A percentile compares a stretch with the other conserved stretches of the same genome.
Conservation (phyloP, 2,113 vertebrate species). For the Pseudorasbora parva region DNA sequence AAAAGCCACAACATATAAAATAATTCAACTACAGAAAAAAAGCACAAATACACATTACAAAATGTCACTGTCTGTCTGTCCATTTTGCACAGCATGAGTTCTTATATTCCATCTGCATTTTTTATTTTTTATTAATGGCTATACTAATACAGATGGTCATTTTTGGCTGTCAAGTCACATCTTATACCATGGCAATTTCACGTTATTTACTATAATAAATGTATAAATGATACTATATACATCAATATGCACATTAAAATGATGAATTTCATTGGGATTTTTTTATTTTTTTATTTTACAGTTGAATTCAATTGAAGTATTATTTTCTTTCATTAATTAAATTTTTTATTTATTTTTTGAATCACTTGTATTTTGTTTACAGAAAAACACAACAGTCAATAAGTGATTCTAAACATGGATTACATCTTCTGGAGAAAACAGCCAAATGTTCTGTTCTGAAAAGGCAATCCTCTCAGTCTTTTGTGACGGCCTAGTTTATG, state of each 20-base stretch:
- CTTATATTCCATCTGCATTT: neutral
- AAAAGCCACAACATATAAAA: neutral
- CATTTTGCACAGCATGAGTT: neutral
- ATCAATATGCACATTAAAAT: neutral
- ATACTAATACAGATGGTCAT: neutral
- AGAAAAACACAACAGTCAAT: conserved; percentile 25
- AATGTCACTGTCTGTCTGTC: neutral
- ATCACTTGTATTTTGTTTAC: conserved; percentile 8
- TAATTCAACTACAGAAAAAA: neutral
- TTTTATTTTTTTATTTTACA: neutral
- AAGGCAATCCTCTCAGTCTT: conserved; percentile 47
- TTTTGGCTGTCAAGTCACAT: neutral
- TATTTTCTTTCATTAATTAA: neutral
- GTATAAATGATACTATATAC: too few species aligned
- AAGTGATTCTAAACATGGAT: conserved; percentile 47
- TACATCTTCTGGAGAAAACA: conserved; percentile 48
- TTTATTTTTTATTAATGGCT: neutral
- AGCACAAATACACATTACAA: neutral
- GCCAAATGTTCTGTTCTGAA: conserved; percentile 42
- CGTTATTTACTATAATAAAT: neutral
- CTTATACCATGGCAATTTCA: neutral
- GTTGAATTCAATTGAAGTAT: neutral
- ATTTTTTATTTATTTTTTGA: neutral
- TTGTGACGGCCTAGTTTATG: conserved; percentile 51
- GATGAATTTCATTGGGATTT: neutral